Conservation (phyloP, 2,888 invertebrate genomes). For the Glaucopsyche alexis region DNA sequence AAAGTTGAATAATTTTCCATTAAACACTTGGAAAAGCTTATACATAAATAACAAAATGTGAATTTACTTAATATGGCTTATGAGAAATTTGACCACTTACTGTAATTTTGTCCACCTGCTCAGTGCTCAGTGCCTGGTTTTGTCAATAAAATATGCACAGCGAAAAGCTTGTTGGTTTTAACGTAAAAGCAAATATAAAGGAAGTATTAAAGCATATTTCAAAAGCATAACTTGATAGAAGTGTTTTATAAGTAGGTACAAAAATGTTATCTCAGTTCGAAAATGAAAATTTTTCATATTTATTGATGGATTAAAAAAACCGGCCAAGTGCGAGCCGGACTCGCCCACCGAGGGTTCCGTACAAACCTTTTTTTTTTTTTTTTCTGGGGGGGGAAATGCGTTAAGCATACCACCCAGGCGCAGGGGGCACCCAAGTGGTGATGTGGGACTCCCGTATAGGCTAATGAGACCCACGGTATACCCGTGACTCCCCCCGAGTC, state of each 20-base stretch:
- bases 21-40: not conserved
- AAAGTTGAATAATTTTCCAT: slow-evolving; percentile 17
- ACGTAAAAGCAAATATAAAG: slow-evolving; percentile 15
- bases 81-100: slow-evolving; percentile 26
- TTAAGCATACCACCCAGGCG: too few relatives aligned
- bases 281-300: too few relatives aligned
- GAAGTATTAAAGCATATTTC: slow-evolving; percentile 7
- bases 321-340: too few relatives aligned
- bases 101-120: slow-evolving; percentile 27
- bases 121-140: slow-evolving; percentile 17
- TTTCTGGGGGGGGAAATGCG: too few relatives aligned
- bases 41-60: slow-evolving; percentile 25
- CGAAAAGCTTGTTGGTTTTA: slow-evolving; percentile 11
- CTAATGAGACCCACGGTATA: too few relatives aligned
- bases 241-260: not conserved
- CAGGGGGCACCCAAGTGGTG: too few relatives aligned
- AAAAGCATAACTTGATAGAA: not conserved
- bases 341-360: too few relatives aligned
- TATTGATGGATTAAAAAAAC: not conserved
- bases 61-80: slow-evolving; percentile 20
- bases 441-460: too few relatives aligned
- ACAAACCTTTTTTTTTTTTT: too few relatives aligned
- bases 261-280: too few relatives aligned
- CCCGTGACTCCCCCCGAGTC: too few relatives aligned
- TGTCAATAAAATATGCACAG: slow-evolving; percentile 27